Evolutionary conservation across 2,888 invertebrate species (phyloP).

Genomic region (Cantharis lateralis): DNA sequence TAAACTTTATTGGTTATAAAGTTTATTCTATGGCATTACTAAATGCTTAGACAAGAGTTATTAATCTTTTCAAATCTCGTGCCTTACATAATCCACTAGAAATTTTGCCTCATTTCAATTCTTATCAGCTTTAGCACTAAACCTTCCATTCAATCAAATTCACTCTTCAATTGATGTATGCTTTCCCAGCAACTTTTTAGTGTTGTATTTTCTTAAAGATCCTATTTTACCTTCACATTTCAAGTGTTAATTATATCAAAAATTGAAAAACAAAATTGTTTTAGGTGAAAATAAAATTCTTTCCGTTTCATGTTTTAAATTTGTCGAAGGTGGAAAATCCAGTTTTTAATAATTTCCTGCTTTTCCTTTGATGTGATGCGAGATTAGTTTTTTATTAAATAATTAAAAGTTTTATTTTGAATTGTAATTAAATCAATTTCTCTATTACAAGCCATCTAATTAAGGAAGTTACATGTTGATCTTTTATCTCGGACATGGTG

Average conservation of each 20-base stretch:
- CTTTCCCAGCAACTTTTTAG: slow-evolving; percentile 10
- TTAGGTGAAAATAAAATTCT: not conserved
- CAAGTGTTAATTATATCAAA: not conserved
- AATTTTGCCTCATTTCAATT: slow-evolving; percentile 20
- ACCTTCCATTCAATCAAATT: slow-evolving; percentile 21
- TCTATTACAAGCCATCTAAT: not conserved
- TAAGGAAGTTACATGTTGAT: not conserved
- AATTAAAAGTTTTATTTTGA: not conserved
- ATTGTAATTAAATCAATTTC: not conserved
- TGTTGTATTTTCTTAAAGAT: not conserved
- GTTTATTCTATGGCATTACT: not conserved
- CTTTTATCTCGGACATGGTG: no score
- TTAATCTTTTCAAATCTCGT: slow-evolving; percentile 11
- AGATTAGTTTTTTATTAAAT: not conserved
- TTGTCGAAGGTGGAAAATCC: not conserved
- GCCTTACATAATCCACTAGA: slow-evolving; percentile 12
- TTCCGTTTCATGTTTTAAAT: not conserved
- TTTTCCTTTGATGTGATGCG: not conserved
- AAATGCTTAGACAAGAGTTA: slow-evolving; percentile 8
- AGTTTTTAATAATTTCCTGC: not conserved
- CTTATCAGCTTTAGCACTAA: slow-evolving; percentile 17
- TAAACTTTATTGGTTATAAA: slow-evolving; percentile 1
- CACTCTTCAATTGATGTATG: slow-evolving; percentile 10
- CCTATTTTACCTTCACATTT: not conserved
- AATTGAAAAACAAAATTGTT: not conserved